Percentiles rank a stretch among this genome's conserved stretches.
These are phyloP conservation scores for Xenotilapia flavipinnis DNA, from an alignment of 2,113 vertebrate genomes.

Conservation along the genomic window DNA sequence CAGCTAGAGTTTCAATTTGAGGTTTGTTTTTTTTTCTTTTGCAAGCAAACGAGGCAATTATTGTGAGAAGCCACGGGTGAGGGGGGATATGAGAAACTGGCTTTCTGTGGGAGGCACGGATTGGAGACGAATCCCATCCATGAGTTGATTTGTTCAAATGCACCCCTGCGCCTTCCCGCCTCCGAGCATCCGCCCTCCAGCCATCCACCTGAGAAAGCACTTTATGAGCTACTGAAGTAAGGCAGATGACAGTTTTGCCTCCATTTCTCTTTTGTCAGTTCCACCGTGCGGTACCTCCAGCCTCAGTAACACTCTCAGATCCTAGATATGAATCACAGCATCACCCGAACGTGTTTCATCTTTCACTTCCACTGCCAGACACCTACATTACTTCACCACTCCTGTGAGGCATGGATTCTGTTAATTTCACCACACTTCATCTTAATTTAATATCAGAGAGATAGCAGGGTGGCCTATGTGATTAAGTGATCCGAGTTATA, in stretches of 20 bases:
- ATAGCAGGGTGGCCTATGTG: not conserved
- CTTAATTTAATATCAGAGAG: slow-evolving; percentile 26
- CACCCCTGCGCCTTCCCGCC: not conserved
- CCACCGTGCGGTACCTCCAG: not conserved
- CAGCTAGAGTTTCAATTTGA: slow-evolving; percentile 41
- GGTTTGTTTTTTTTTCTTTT: not conserved
- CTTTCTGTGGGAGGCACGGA: not conserved
- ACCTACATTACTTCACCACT: not conserved
- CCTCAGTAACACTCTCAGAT: not conserved
- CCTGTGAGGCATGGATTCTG: not conserved
- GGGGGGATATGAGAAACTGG: slow-evolving; percentile 2
- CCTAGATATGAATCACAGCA: slow-evolving; percentile 19
- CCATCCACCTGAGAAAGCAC: slow-evolving; percentile 33
- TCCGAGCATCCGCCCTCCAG: slow-evolving; percentile 36
- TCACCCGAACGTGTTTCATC: slow-evolving; percentile 18
- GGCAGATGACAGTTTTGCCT: slow-evolving; percentile 22
- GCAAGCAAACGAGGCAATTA: slow-evolving; percentile 32
- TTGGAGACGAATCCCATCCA: slow-evolving; percentile 4
- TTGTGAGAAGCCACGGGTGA: slow-evolving; percentile 10
- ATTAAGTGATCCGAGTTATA: slow-evolving; percentile 4
- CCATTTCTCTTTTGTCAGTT: slow-evolving; percentile 26
- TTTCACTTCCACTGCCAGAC: not conserved
- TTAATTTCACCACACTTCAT: slow-evolving; percentile 25
- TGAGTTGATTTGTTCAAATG: slow-evolving; percentile 15
- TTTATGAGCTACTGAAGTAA: slow-evolving; percentile 29